Conservation (phyloP, 2,888 invertebrate species). For the Bibio marci region DNA sequence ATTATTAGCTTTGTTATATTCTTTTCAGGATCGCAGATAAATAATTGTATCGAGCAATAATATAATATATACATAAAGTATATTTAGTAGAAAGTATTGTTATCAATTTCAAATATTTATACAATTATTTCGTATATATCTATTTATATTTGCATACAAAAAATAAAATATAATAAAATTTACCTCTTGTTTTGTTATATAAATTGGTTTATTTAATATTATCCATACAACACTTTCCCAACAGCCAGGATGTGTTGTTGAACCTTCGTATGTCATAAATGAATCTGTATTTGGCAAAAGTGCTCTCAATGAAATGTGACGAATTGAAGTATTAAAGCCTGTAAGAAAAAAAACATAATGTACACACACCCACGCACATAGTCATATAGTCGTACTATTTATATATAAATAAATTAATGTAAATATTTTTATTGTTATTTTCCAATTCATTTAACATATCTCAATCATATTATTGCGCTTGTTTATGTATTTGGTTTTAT, state of each 20-base stretch:
- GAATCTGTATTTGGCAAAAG: slow-evolving; percentile 81
- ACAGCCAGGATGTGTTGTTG: slow-evolving; percentile 93
- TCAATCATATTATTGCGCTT: too few species aligned
- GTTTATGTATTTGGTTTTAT: too few species aligned
- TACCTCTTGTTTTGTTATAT: slow-evolving; percentile 92
- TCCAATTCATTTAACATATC: too few species aligned
- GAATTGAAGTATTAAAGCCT: slow-evolving; percentile 72
- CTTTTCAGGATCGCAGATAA: too few species aligned
- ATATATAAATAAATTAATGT: too few species aligned
- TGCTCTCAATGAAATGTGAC: slow-evolving; percentile 68
- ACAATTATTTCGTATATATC: not conserved
- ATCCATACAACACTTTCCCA: slow-evolving; percentile 99
- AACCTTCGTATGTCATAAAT: slow-evolving; percentile 96
- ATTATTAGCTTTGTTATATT: too few species aligned
- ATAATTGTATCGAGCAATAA: too few species aligned
- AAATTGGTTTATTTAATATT: slow-evolving; percentile 93
- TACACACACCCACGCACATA: too few species aligned
- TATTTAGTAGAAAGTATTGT: not conserved
- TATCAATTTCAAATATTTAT: not conserved
- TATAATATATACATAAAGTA: not conserved
- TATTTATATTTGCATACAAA: not conserved
- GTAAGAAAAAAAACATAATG: slow-evolving; percentile 17
- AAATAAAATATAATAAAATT: slow-evolving; percentile 6
- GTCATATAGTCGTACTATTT: too few species aligned
- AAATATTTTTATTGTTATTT: too few species aligned